These are phyloP conservation scores for Onychostoma macrolepis DNA, from an alignment of 2,113 vertebrate genomes.

Conservation along the genomic window DNA sequence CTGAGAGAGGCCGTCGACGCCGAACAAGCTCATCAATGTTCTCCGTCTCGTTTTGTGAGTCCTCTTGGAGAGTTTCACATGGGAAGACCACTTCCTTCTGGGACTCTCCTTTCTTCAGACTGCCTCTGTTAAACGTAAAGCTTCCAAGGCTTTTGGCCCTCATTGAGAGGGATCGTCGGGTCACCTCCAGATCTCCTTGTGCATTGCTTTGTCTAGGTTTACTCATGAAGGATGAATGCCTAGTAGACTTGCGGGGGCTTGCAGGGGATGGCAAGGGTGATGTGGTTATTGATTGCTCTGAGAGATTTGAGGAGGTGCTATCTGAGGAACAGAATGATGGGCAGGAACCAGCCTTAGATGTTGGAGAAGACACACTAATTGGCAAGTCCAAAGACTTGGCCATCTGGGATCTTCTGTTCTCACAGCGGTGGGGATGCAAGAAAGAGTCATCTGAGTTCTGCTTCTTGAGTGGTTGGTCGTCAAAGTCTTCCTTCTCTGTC, in stretches of 20 bases:
- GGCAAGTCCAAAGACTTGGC: constrained; percentile 47
- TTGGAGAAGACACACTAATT: constrained; percentile 32
- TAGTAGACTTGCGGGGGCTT: constrained; percentile 73
- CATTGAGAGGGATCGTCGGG: constrained; percentile 79
- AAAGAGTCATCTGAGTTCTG: constrained; percentile 78
- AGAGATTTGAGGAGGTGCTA: constrained; percentile 76
- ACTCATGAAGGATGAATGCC: constrained; percentile 65
- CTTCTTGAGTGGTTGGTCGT: constrained; percentile 72
- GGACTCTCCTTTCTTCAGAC: constrained; percentile 68
- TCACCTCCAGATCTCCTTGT: constrained; percentile 71
- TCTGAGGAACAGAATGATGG: constrained; percentile 82
- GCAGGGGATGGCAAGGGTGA: constrained; percentile 84
- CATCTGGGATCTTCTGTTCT: constrained; percentile 45
- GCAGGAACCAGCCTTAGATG: constrained; percentile 70
- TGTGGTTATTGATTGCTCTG: constrained; percentile 80
- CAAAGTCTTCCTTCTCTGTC: constrained; percentile 58
- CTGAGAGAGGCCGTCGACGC: constrained; percentile 74
- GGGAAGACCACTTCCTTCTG: constrained; percentile 80
- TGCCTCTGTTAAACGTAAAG: constrained; percentile 67
- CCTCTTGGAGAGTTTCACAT: constrained; percentile 80
- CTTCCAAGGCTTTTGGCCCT: constrained; percentile 75
- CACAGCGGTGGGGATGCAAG: constrained; percentile 53
- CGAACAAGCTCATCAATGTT: constrained; percentile 38
- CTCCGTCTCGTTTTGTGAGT: constrained; percentile 64
- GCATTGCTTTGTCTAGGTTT: constrained; percentile 63